Base-by-base conservation (phyloP, 2,888 invertebrate species). In the Rhaphigaster nebulosa region DNA sequence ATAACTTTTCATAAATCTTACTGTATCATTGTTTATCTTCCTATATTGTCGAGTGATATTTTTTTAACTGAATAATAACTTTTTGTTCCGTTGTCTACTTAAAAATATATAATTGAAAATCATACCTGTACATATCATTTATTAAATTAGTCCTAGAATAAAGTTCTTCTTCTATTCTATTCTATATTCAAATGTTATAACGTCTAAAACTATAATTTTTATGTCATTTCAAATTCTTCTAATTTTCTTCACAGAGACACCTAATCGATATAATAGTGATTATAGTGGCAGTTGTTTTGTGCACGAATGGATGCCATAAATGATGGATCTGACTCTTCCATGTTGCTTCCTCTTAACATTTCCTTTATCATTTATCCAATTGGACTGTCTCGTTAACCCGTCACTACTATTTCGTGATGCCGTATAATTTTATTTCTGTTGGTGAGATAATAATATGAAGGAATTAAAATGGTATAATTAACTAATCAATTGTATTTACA, bases 281-380 rank as follows among this genome's bases (percentile, higher is more conserved):
- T 76, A 38, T 76, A 20, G 70, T 12, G 70, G 34, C 34, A 76
- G 38, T 76, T 84, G 45, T 84, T 84, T 50, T 45, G 45, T 45
- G 84, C 84, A 45, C 45, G 41, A 50, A 84, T 84, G 45, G 45
- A 3, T 26, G 45, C 84, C 45, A 41, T 45, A 45, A 41, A 84
- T 84, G 41, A 41, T 45, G 26, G 45, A 84, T 50, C n/a, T 5
- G 45, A 26, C n/a, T 50, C 13, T 50, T 45, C 84, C 84, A 84
- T 84, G 84, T 50, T 84, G 45, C n/a, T 41, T 41, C 80, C n/a
- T 23, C 45, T 26, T 80, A 38, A 80, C 23, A 45, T 80, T 84
- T 45, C 84, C 80, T 84, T n/a, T n/a, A 41, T n/a, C 84, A 13
- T 50, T 26, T 50, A 45, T 84, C 84, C n/a, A 84, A 84, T 84